Base-by-base conservation (phyloP, 2,888 invertebrate species). In the Agriopis aurantiaria region DNA sequence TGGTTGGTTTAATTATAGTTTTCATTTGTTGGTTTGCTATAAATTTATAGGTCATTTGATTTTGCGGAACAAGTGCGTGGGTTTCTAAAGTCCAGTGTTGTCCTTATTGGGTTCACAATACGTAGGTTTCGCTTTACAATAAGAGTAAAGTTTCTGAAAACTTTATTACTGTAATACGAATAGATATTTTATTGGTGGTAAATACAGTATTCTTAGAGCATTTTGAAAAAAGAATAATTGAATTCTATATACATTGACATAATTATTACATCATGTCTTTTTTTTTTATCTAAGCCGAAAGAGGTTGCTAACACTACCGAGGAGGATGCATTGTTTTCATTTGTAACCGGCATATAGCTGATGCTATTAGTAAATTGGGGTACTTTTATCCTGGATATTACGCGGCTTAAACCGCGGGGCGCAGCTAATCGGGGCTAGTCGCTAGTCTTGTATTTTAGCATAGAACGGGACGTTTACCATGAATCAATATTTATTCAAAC, bases 11-110 rank as follows among this genome's bases (percentile, higher is more conserved):
- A 40, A 45, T 56, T 55, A 49, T 69, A 71, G 65, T 73, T 73
- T 71, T 62, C 48, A 58, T 69, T 72, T 71, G 69, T 33, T 65
- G 67, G 58, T 61, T 71, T 51, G 55, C 17, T 56, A 60, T 71
- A 63, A 33, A 70, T 74, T 75, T 74, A 75, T 73, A 56, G 70
- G 61, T 68, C 70, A 68, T 75, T 77, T 65, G 73, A 73, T 70
- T 77, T 75, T 53, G 76, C 75, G 70, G 68, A 61, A 72, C 72
- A 60, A 71, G 56, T 65, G 77, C 66, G 70, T 75, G 71, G 77
- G 77, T 65, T 64, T 68, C 68, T 63, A 70, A 65, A 68, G 73
- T 61, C 40, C 58, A 59, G 53, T 59, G 61, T 67, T 62, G 59
- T 61, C 72, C 72, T 69, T 66, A 71, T 71, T 69, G 33, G 59